Evolutionary conservation across 2,888 invertebrate genomes (phyloP).

Genomic region (Fissipunctia ypsillon): DNA sequence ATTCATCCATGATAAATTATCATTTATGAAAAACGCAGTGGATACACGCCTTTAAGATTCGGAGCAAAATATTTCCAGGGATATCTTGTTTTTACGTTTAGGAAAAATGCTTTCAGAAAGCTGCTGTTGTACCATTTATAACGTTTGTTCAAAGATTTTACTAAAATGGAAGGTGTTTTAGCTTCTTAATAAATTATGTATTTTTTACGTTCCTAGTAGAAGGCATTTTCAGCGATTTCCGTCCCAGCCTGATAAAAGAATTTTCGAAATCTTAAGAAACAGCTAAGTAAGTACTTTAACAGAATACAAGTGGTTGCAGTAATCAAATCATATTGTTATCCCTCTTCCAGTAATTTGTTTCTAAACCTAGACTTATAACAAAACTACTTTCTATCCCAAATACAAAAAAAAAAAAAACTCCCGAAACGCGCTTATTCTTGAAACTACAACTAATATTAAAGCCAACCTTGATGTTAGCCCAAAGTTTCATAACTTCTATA

Average conservation of each 20-base stretch:
- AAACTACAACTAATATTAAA: slow-evolving; percentile 54
- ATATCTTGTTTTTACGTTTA: slow-evolving; percentile 12
- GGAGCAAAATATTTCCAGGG: slow-evolving; percentile 16
- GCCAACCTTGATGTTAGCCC: slow-evolving; percentile 38
- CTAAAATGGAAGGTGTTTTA: slow-evolving; percentile 30
- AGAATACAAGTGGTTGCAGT: neutral
- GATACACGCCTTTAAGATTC: slow-evolving; percentile 3
- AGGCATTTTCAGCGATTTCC: neutral
- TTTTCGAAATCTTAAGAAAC: neutral
- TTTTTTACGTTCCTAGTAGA: neutral
- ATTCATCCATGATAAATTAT: neutral
- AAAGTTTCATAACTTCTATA: slow-evolving; percentile 38
- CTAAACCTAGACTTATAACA: neutral
- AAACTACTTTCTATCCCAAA: slow-evolving; percentile 13
- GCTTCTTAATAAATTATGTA: slow-evolving; percentile 18
- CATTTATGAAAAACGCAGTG: neutral
- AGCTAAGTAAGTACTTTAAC: neutral
- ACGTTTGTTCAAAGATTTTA: slow-evolving; percentile 33
- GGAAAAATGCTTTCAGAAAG: slow-evolving; percentile 26
- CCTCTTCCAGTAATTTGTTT: neutral
- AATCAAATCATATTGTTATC: neutral
- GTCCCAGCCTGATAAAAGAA: neutral
- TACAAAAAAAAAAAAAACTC: slow-evolving; percentile 13
- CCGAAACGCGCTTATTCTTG: slow-evolving; percentile 35
- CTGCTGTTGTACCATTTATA: slow-evolving; percentile 25